Percentiles rank a stretch among this genome's conserved stretches.
phyloP scores from a whole-genome alignment of 2,888 invertebrate genomes.

The Coronaproctus castanopsis region DNA sequence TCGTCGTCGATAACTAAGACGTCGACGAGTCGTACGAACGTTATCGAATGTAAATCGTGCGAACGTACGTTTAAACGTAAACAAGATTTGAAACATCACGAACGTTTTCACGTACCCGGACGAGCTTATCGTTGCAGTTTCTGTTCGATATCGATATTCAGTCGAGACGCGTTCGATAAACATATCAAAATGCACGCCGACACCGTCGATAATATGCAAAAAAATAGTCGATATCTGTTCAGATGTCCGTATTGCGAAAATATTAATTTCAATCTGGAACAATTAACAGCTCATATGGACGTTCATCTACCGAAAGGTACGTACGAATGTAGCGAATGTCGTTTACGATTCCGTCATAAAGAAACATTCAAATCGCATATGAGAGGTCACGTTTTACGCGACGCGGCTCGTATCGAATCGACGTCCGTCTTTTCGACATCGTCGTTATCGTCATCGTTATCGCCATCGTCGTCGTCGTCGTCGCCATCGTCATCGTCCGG shows the following conservation, averaged over 20 bases:
- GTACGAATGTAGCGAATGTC: conserved; percentile 6
- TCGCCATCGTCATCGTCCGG: too few relatives aligned
- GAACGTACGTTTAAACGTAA: conserved; percentile 1
- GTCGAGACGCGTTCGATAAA: conserved; percentile 7
- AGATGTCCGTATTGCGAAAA: conserved; percentile 9
- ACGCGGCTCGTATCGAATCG: not conserved
- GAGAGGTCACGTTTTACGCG: not conserved
- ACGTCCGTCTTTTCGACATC: not conserved
- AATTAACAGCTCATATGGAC: conserved; percentile 9
- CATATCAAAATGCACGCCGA: conserved; percentile 11
- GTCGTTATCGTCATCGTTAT: too few relatives aligned
- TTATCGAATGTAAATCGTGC: not conserved
- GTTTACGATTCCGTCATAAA: not conserved
- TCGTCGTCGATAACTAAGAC: not conserved
- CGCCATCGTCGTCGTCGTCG: too few relatives aligned
- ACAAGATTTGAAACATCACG: conserved; percentile 9
- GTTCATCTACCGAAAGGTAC: conserved; percentile 7
- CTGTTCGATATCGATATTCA: conserved; percentile 6
- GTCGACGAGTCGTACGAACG: not conserved
- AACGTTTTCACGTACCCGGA: conserved; percentile 1
- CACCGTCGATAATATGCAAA: not conserved
- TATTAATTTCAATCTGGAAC: conserved; percentile 6
- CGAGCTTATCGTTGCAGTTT: conserved; percentile 8
- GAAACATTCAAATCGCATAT: not conserved
- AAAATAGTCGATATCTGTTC: conserved; percentile 5